A percentile compares a stretch with the other conserved stretches of the same genome.
Conservation (phyloP, 2,888 invertebrate species). For the Zele albiditarsus region DNA sequence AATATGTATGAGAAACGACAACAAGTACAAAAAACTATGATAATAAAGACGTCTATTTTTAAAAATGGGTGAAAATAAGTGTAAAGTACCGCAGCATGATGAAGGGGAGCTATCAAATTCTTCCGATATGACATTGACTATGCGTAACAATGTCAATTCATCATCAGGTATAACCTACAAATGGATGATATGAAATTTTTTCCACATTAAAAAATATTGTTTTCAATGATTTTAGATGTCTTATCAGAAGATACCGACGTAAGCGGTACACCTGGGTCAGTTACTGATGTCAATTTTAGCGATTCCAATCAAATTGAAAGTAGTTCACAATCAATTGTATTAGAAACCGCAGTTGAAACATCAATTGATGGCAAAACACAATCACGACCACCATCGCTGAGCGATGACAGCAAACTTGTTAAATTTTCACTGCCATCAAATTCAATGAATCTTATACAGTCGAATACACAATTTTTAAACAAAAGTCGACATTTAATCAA, state of each 20-base stretch:
- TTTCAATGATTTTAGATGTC: neutral
- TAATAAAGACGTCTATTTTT: neutral
- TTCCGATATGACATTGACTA: neutral
- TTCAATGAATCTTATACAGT: constrained; percentile 65
- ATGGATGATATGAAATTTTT: neutral
- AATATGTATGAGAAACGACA: neutral
- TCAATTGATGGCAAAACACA: neutral
- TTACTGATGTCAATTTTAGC: neutral
- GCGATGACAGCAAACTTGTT: constrained; percentile 62
- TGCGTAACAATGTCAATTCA: neutral
- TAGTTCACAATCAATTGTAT: neutral
- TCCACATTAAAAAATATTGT: neutral
- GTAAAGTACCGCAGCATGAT: neutral
- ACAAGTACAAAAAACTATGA: neutral
- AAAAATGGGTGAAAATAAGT: neutral
- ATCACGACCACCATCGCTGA: constrained; percentile 39
- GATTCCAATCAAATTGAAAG: neutral
- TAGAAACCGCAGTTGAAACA: neutral
- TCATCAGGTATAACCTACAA: neutral
- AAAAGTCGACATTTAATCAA: constrained; percentile 67
- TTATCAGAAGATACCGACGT: neutral
- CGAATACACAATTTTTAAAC: constrained; percentile 67
- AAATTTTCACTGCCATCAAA: constrained; percentile 66
- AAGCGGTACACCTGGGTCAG: neutral
- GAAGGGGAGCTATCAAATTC: neutral